A percentile compares a stretch with the other conserved stretches of the same genome.
phyloP scores from a whole-genome alignment of 2,113 vertebrate species.

The Ceyx cyanopectus region DNA sequence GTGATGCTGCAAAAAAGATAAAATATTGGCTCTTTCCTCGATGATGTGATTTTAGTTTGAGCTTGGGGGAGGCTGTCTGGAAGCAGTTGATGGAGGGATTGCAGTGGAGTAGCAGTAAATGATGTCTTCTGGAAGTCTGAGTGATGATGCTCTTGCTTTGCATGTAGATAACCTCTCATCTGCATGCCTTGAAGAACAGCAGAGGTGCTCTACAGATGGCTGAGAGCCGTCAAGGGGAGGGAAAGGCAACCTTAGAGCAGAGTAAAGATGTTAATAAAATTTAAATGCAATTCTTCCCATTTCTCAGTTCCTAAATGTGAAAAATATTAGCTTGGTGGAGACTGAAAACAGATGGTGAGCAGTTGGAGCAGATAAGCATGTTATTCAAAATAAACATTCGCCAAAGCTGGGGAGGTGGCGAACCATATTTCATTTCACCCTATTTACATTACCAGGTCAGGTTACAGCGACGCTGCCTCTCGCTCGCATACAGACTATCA shows the following conservation, averaged over 20 bases:
- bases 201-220: conserved; percentile 61
- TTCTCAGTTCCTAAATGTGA: conserved; percentile 77
- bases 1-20: not conserved
- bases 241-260: conserved; percentile 30
- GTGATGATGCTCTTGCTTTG: conserved; percentile 13
- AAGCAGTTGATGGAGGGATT: not conserved
- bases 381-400: conserved; percentile 83
- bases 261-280: conserved; percentile 73
- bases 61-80: not conserved
- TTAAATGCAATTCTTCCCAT: conserved; percentile 71
- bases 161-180: conserved; percentile 30
- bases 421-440: conserved; percentile 75
- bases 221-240: conserved; percentile 30
- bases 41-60: not conserved
- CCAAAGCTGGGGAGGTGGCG: conserved; percentile 74
- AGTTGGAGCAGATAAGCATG: conserved; percentile 77
- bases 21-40: not conserved
- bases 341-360: conserved; percentile 82
- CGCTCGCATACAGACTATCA: conserved; percentile 63
- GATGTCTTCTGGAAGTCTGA: not conserved
- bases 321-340: conserved; percentile 78
- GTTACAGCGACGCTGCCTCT: conserved; percentile 71
- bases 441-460: conserved; percentile 78
- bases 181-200: conserved; percentile 13
- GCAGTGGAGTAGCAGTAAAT: not conserved